Base-by-base conservation (phyloP, 2,113 vertebrate genomes). In the Ahaetulla prasina region DNA sequence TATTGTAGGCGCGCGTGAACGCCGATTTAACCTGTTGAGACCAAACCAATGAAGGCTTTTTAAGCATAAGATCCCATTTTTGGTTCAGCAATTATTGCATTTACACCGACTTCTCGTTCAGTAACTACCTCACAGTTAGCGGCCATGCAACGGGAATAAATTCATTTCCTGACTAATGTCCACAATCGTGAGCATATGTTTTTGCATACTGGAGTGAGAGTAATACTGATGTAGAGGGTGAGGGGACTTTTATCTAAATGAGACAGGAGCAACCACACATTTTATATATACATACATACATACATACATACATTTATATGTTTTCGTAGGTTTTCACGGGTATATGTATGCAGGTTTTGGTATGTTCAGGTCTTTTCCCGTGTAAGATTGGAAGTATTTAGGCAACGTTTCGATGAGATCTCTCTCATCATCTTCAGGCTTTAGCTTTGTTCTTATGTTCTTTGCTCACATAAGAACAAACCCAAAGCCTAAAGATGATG, bases 1-100 rank as follows among this genome's bases (percentile, higher is more conserved):
- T 99, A 97, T 99, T 99, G 95, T 99, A 99, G 2, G 98, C 96
- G 1, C 99, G 98, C 0, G 99, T 99, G 92, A 99, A 99, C 9
- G 99, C 98, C 7, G 99, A 98, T 96, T 99, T 99, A 80, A 99
- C 99, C 99, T 99, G 94, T 7, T 20, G 23, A 52, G n/a, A 25
- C 10, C 45, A 89, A 25, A 92, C 2, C 68, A 39, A 57, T 20
- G 93, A 30, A 16, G 53, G 4, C 23, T 45, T 63, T 9, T 9
- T 11, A 1, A 94, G 52, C 20, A 50, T 39, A 35, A 88, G 11
- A 43, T 16, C 27, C 12, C 27, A 3, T 27, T 88, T 88, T 87
- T 25, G 3, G 12, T 54, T 27, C 50, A 23, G 30, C 14, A 12
- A 2, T 47, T 16, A 80, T 52, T 20, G 35, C 35, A 8, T 39